A percentile compares a stretch with the other conserved stretches of the same genome.
These are phyloP conservation scores for Theonella swinhoei DNA, from an alignment of 37 sponge, comb jelly and placozoan genomes.

Conservation along the genomic window DNA sequence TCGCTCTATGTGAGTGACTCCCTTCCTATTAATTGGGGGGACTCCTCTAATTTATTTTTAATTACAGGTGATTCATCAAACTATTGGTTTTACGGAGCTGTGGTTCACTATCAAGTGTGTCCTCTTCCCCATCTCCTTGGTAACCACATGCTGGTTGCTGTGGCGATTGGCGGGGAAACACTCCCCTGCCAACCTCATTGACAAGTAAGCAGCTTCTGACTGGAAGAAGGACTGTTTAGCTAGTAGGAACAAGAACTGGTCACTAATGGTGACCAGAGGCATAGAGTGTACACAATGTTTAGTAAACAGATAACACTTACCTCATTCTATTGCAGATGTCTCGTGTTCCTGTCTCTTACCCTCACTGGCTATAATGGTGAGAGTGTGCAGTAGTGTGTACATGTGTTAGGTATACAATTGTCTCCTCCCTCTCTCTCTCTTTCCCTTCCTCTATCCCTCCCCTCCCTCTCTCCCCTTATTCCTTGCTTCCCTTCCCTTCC, in stretches of 20 bases:
- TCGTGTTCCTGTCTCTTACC: conserved; percentile 25
- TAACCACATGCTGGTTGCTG: conserved; percentile 17
- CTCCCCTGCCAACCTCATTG: neutral
- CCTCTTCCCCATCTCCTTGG: conserved; percentile 44
- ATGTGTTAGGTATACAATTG: neutral
- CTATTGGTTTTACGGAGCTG: conserved; percentile 53
- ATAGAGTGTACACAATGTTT: too few species aligned
- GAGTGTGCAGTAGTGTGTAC: neutral
- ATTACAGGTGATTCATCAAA: conserved; percentile 77
- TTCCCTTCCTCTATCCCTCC: neutral
- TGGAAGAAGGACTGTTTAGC: neutral
- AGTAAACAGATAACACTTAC: too few species aligned
- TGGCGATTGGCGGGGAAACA: neutral
- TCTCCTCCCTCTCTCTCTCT: neutral
- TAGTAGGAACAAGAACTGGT: neutral
- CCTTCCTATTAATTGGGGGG: neutral
- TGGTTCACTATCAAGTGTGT: conserved; percentile 64
- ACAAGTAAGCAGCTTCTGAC: conserved; percentile 20
- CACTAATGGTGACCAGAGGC: too few species aligned
- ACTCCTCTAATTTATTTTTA: neutral
- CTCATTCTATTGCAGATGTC: conserved; percentile 8
- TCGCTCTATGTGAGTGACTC: conserved; percentile 60
- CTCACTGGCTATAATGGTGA: conserved; percentile 53
- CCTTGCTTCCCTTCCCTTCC: neutral
- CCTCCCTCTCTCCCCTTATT: neutral